phyloP scores from a whole-genome alignment of 2,113 vertebrate genomes.

The Catharus fuscescens region DNA sequence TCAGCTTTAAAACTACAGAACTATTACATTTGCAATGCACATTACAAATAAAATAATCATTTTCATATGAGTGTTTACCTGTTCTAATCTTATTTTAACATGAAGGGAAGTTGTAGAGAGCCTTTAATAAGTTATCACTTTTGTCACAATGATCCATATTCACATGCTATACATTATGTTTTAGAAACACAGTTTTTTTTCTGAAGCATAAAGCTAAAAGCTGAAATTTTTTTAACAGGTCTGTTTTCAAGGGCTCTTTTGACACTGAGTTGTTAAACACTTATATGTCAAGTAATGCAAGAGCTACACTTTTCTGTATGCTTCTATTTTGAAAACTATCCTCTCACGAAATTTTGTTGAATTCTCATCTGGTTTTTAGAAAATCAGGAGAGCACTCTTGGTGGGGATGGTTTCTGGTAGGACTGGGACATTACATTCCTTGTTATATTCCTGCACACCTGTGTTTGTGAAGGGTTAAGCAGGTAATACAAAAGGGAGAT shows the following conservation, averaged over 20 bases:
- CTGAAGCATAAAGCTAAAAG: background rate
- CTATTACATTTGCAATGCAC: constrained; percentile 14
- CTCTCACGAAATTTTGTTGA: accelerated
- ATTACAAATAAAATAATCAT: constrained; percentile 32
- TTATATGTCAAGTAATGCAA: background rate
- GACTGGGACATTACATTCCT: background rate
- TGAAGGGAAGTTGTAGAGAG: background rate
- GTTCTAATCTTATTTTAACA: constrained; percentile 27
- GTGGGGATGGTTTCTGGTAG: background rate
- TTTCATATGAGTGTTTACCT: background rate
- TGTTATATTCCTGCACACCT: background rate
- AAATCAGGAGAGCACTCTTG: background rate
- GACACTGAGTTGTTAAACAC: background rate
- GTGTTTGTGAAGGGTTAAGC: background rate
- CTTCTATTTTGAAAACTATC: background rate
- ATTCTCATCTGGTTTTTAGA: background rate
- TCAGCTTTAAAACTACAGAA: constrained; percentile 33
- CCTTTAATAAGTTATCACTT: constrained; percentile 23
- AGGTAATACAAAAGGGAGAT: background rate
- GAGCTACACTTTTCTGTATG: background rate
- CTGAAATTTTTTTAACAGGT: background rate
- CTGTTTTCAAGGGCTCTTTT: background rate
- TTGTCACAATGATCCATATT: background rate
- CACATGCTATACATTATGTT: background rate
- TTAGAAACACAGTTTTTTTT: background rate